These are phyloP conservation scores for Oligia latruncula DNA, from an alignment of 2,888 invertebrate genomes.

Conservation along the genomic window DNA sequence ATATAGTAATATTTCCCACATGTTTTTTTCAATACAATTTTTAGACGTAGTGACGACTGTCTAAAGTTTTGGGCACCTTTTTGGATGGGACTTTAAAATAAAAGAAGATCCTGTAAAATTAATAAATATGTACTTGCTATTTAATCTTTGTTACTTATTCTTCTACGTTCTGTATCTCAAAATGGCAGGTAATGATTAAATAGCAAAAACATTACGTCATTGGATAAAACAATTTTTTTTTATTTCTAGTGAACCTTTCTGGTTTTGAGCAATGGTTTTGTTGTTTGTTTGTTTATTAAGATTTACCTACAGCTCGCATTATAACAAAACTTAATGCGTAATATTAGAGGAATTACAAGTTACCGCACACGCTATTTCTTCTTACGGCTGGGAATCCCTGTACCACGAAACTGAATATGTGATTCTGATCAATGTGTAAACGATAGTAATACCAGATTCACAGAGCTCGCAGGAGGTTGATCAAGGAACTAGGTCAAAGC, in stretches of 20 bases:
- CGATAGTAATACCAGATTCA: slow-evolving; percentile 3
- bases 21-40: neutral
- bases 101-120: neutral
- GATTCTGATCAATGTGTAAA: slow-evolving; percentile 10
- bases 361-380: too few species aligned
- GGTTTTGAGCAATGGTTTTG: neutral
- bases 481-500: neutral
- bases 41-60: too few species aligned
- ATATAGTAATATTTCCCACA: neutral
- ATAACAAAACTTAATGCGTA: too few species aligned
- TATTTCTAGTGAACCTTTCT: neutral
- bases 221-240: neutral
- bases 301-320: too few species aligned
- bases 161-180: too few species aligned
- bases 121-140: neutral
- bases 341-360: too few species aligned
- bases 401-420: neutral
- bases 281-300: too few species aligned
- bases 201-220: too few species aligned
- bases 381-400: neutral
- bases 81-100: too few species aligned
- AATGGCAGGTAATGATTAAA: too few species aligned
- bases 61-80: neutral
- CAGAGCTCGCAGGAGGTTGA: slow-evolving; percentile 3
- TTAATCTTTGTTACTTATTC: neutral